Evolutionary conservation across 2,113 vertebrate genomes (phyloP).

Genomic region (Bubo scandiacus): DNA sequence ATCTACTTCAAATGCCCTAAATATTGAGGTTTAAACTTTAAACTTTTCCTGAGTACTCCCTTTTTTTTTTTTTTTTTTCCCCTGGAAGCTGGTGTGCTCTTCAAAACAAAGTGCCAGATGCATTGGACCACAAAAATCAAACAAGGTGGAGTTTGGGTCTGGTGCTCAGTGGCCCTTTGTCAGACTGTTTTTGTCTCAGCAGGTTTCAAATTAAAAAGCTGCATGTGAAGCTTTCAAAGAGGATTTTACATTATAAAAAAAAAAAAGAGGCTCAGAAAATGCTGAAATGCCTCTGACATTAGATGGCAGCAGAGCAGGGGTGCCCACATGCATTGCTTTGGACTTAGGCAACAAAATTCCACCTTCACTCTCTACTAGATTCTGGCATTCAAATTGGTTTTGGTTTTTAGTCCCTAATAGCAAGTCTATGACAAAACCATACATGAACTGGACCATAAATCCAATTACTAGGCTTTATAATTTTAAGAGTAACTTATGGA

Average conservation of each 20-base stretch:
- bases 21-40: background rate
- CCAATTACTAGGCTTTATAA: background rate
- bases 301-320: accelerated
- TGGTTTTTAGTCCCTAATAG: background rate
- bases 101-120: background rate
- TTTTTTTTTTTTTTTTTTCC: background rate
- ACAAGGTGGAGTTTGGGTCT: background rate
- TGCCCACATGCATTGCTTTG: background rate
- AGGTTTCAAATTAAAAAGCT: background rate
- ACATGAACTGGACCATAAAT: background rate
- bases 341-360: background rate
- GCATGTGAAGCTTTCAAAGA: background rate
- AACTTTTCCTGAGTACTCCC: background rate
- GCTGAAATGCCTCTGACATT: background rate
- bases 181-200: background rate
- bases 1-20: background rate
- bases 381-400: background rate
- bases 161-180: accelerated
- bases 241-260: background rate
- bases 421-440: background rate
- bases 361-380: too few relatives aligned
- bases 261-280: background rate
- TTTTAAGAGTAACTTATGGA: background rate
- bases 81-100: background rate
- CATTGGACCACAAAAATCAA: background rate